Base-by-base conservation (phyloP, 92 coral and sea anemone species). In the Phymanthus crucifer region DNA sequence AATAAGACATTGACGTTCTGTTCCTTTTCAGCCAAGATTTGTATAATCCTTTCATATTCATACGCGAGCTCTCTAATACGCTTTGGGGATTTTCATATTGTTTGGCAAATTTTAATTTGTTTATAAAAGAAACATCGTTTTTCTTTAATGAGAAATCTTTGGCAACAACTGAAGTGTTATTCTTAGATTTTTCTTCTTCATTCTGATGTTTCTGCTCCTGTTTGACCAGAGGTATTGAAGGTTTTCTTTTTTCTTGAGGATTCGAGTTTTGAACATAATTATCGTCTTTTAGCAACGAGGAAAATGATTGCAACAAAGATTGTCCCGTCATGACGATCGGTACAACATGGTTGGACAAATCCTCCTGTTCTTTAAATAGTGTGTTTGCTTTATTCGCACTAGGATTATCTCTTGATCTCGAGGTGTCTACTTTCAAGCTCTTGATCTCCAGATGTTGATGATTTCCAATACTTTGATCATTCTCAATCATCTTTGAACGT, bases 281-380 rank as follows among this genome's bases (percentile, higher is more conserved):
- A 31, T 26, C 40, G 11, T 57, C 58, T 23, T 10, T 48, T 16
- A 76, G 37, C 10, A 76, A 23, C 18, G 80, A 76, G 24, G 80
- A 52, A 34, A 76, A 21, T 0, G 80, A 76, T 31, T 37, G 16
- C 5, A 76, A 7, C 13, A 76, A 40, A 76, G 80, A 56, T 17
- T 70, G 1, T 5, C 80, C 40, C 2, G 80, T 56, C 38, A 76
- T 57, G 11, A 76, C 80, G 19, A 76, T 76, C 0, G 80, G 80
- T 19, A 32, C 29, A 34, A 76, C 37, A 23, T 76, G 66, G 32
- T 46, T 12, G 3, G 32, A 18, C 21, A 76, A 2, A 35, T 76
- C 66, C 14, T 36, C 29, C 18, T 56, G 11, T 27, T 35, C 21
- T 40, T 32, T 56, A 38, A 4, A n/a, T 17, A 29, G 2, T 52